A percentile compares a stretch with the other conserved stretches of the same genome.
Evolutionary conservation across 2,113 vertebrate species (phyloP).

Genomic region (Thymallus thymallus): DNA sequence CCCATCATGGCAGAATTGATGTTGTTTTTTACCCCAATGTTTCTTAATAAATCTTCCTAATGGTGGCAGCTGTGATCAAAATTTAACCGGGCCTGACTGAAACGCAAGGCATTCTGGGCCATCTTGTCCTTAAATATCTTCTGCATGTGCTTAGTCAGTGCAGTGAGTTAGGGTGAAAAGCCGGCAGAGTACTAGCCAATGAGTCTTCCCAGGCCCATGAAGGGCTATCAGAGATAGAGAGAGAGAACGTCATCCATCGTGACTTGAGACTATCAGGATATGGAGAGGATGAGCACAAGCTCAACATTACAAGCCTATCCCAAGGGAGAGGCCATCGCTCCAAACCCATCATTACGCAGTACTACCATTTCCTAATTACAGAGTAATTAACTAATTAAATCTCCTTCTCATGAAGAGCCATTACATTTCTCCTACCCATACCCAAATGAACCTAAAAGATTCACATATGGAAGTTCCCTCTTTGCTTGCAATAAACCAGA

Average conservation of each 20-base stretch:
- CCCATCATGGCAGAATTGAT: slow-evolving; percentile 22
- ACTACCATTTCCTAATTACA: slow-evolving; percentile 10
- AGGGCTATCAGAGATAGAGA: too few relatives aligned
- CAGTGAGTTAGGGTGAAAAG: neutral
- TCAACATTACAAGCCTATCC: too few relatives aligned
- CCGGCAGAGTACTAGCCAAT: too few relatives aligned
- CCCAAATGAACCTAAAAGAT: neutral
- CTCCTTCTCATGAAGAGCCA: too few relatives aligned
- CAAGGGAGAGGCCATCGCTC: neutral
- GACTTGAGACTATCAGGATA: too few relatives aligned
- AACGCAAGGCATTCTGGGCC: neutral
- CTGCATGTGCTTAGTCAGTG: neutral
- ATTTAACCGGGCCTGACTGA: slow-evolving; percentile 11
- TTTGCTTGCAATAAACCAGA: too few relatives aligned
- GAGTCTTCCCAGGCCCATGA: too few relatives aligned
- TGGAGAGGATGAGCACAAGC: too few relatives aligned
- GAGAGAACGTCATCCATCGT: too few relatives aligned
- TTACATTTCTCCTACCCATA: neutral
- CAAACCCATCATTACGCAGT: slow-evolving; percentile 6
- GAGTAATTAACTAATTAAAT: slow-evolving; percentile 6
- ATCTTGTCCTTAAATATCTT: neutral
- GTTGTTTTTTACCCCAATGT: slow-evolving; percentile 20
- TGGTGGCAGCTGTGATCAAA: slow-evolving; percentile 14
- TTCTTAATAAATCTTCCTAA: slow-evolving; percentile 29
- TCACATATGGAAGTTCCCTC: neutral